Conservation (phyloP, 2,797 vertebrate species). For the Alectoris magna region DNA sequence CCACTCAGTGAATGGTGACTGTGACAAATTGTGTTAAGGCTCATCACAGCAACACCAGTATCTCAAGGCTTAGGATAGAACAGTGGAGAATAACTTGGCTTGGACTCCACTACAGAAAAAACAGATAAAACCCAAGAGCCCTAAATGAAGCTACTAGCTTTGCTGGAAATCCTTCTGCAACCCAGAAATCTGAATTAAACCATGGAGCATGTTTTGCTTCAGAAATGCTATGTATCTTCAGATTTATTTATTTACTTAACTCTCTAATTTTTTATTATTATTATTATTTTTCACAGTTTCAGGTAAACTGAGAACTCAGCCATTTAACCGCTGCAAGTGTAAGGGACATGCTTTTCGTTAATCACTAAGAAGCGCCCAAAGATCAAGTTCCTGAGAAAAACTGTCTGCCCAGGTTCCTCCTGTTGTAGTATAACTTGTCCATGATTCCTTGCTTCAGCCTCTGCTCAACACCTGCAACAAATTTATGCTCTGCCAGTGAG, state of each 20-base stretch:
- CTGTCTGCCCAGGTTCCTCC: background rate
- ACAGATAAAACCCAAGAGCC: accelerated
- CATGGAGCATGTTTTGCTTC: background rate
- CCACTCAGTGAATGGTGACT: background rate
- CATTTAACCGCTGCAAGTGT: background rate
- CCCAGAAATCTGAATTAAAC: background rate
- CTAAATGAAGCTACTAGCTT: background rate
- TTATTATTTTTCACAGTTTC: background rate
- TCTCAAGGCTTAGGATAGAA: background rate
- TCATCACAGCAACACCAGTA: accelerated
- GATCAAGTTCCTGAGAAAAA: background rate
- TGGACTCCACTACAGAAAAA: background rate
- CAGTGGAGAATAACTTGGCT: background rate
- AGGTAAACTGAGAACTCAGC: background rate
- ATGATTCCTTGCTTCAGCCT: background rate
- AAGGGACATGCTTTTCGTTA: background rate
- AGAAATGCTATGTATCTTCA: background rate
- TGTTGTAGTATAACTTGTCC: background rate
- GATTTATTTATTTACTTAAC: background rate
- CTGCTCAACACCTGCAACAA: background rate
- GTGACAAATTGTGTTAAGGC: background rate
- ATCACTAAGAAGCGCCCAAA: background rate
- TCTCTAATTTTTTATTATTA: background rate
- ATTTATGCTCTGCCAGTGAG: conserved; percentile 20
- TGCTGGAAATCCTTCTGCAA: background rate